Evolutionary conservation across 1,140 invertebrate species (phyloP), one percentile per base, ranked within the genome.

Genomic region (Drosophila tropicalis): DNA sequence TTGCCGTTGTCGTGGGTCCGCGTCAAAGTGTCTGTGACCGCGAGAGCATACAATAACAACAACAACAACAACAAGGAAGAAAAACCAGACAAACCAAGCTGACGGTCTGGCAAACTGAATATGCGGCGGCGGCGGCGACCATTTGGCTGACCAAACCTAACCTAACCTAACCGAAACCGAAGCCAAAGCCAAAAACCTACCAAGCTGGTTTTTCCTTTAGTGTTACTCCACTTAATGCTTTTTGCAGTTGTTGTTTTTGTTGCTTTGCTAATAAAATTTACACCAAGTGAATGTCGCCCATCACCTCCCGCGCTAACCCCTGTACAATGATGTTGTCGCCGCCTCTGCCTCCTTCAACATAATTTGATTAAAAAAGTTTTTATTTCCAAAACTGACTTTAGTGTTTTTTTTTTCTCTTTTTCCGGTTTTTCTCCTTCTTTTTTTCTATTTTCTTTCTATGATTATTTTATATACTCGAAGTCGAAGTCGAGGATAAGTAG

Each of bases 351-450:
- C 9, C 44, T 51, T 12, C 44, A 51, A 51, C 44, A 51, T 51
- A n/a, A 51, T 51, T 51, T 51, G 17, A 51, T 51, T 51, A 51
- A 51, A 51, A 51, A 51, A 51, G 44, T 51, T 51, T 51, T 51
- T 51, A 51, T 51, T 51, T 51, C 44, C 44, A n/a, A 51, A 51
- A 51, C 44, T 51, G 44, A 51, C 44, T 22, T 22, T 12, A 51
- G 44, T 51, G 22, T 17, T 15, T 47, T 17, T 44, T 44, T 44
- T 17, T 34, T 34, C 13, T 39, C 10, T 10, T 19, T 51, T 51
- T 51, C 44, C 44, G 44, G 15, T 17, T 47, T 17, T 47, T 47
- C 15, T 47, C 15, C 15, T 17, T 19, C 10, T 47, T 19, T 47
- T 17, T 47, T 10, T 47, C 17, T 47, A 32, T 67, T n/a, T 12